Evolutionary conservation across 2,888 invertebrate species (phyloP).

Genomic region (Polyommatus icarus): DNA sequence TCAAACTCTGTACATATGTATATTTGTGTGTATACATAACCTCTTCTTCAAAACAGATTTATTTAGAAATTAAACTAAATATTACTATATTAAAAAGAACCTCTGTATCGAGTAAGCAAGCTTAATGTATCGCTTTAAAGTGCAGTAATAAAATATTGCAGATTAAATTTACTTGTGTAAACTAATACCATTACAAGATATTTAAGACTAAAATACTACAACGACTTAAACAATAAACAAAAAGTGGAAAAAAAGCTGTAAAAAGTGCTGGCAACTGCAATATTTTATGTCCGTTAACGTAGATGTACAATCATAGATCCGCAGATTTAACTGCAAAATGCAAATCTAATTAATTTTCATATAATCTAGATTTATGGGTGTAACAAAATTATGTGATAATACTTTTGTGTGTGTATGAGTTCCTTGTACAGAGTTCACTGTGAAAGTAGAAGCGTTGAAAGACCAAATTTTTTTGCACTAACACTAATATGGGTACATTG

Average conservation of each 20-base stretch:
- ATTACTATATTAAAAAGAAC: background rate
- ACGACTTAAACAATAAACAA: constrained; percentile 52
- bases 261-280: constrained; percentile 65
- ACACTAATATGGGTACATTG: too few relatives aligned
- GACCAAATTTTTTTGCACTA: too few relatives aligned
- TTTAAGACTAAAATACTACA: constrained; percentile 37
- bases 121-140: background rate
- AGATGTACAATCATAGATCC: constrained; percentile 45
- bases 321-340: background rate
- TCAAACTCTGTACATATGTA: too few relatives aligned
- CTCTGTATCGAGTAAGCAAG: background rate
- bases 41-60: too few relatives aligned
- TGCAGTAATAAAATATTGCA: constrained; percentile 16
- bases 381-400: too few relatives aligned
- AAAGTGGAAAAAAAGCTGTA: constrained; percentile 47
- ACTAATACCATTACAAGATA: constrained; percentile 23
- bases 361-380: too few relatives aligned
- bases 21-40: too few relatives aligned
- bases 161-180: constrained; percentile 12
- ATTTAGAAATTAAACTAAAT: background rate
- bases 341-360: background rate
- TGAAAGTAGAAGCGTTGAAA: too few relatives aligned
- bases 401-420: too few relatives aligned
- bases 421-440: too few relatives aligned
- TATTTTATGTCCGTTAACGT: constrained; percentile 74